These are phyloP conservation scores for Zoanthus sociatus DNA, from an alignment of 92 coral and sea anemone species.

Conservation along the genomic window DNA sequence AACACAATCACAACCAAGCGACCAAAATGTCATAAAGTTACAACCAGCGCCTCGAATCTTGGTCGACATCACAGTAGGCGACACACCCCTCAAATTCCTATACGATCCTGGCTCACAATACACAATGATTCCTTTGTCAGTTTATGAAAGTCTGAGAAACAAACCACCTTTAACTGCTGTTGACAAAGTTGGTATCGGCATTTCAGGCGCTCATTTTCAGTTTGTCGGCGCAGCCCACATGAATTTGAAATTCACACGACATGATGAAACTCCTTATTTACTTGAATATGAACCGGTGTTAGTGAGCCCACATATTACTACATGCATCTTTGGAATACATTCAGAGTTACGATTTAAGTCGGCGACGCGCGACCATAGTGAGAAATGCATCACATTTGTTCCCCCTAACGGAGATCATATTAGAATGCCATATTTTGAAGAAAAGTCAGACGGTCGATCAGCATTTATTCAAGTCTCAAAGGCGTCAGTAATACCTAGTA, in stretches of 20 bases:
- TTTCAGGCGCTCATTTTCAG: slow-evolving; percentile 3
- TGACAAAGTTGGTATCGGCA: slow-evolving; percentile 49
- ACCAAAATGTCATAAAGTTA: neutral
- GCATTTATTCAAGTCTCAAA: slow-evolving; percentile 29
- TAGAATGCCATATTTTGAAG: neutral
- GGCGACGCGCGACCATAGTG: neutral
- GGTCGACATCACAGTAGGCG: slow-evolving; percentile 27
- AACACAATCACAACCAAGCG: neutral
- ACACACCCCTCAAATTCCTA: slow-evolving; percentile 42
- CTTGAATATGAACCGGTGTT: neutral
- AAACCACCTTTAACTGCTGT: slow-evolving; percentile 35
- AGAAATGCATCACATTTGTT: neutral
- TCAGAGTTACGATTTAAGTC: too few relatives aligned
- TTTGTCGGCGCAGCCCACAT: neutral
- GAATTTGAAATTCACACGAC: neutral
- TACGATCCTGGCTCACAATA: slow-evolving; percentile 52
- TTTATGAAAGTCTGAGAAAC: slow-evolving; percentile 3
- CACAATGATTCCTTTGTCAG: slow-evolving; percentile 27
- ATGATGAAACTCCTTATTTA: neutral
- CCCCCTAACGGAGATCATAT: slow-evolving; percentile 14
- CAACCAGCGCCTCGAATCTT: slow-evolving; percentile 1
- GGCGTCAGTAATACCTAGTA: slow-evolving; percentile 34
- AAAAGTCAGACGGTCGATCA: slow-evolving; percentile 25
- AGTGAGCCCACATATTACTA: neutral
- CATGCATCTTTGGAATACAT: slow-evolving; percentile 8